Conservation (phyloP, 2,797 vertebrate species). For the Tragopan temminckii region DNA sequence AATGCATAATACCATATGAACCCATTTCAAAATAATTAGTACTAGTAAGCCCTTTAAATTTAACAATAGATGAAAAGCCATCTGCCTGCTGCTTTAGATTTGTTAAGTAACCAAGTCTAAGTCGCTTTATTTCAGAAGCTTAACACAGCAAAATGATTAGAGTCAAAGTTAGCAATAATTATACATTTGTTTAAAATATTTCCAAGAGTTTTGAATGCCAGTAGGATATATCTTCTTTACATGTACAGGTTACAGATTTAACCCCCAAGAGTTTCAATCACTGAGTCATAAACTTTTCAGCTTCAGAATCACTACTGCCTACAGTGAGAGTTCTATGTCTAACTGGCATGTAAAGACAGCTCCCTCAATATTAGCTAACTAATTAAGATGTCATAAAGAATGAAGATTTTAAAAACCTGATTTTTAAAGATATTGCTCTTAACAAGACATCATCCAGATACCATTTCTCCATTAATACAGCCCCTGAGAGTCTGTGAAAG, state of each 20-base stretch:
- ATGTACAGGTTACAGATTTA: background rate
- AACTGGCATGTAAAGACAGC: background rate
- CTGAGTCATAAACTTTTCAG: background rate
- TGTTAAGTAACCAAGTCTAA: background rate
- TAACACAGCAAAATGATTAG: constrained; percentile 22
- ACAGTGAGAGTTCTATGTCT: background rate
- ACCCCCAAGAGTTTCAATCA: background rate
- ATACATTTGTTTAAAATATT: constrained; percentile 18
- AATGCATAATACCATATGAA: constrained; percentile 53
- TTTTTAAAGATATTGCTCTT: background rate
- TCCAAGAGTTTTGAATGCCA: background rate
- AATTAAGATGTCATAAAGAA: background rate
- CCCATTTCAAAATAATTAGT: constrained; percentile 73
- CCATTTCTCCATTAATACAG: background rate
- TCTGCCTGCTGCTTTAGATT: constrained; percentile 39
- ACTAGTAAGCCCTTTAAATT: constrained; percentile 49
- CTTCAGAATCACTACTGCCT: background rate
- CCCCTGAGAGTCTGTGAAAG: background rate
- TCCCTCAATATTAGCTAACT: background rate
- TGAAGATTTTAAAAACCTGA: background rate
- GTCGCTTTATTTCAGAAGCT: constrained; percentile 41
- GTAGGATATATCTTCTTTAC: background rate
- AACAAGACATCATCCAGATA: background rate
- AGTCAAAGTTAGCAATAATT: constrained; percentile 23
- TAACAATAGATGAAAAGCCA: constrained; percentile 68